Evolutionary conservation across 2,113 vertebrate genomes (phyloP).

Genomic region (Ranitomeya variabilis): DNA sequence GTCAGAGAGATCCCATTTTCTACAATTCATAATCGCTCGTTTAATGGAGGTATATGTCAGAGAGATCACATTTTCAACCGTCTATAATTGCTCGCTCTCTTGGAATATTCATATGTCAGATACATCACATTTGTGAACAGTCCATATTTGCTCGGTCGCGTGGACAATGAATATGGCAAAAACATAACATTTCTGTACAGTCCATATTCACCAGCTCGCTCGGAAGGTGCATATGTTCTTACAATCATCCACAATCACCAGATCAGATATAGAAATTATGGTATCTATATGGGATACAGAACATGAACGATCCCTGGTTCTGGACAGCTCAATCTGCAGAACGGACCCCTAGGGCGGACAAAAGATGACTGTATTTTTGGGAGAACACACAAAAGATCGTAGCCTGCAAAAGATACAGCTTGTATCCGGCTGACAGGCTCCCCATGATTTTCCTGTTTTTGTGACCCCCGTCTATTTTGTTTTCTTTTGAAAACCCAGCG

Average conservation of each 20-base stretch:
- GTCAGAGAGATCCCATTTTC: too few relatives aligned
- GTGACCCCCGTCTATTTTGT: conserved; percentile 38
- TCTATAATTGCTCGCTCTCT: too few relatives aligned
- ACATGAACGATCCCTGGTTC: neutral
- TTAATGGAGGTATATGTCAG: too few relatives aligned
- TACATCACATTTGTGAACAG: too few relatives aligned
- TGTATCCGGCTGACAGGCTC: conserved; percentile 31
- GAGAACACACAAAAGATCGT: neutral
- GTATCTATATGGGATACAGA: neutral
- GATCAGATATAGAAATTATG: neutral
- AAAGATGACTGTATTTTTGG: conserved; percentile 23
- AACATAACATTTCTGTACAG: conserved; percentile 19
- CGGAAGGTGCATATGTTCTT: neutral
- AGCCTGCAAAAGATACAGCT: conserved; percentile 34
- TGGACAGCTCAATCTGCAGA: neutral
- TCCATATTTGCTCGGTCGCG: too few relatives aligned
- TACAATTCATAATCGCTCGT: too few relatives aligned
- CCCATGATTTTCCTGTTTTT: conserved; percentile 49
- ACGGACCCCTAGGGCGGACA: neutral
- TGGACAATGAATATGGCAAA: neutral
- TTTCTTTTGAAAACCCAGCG: conserved; percentile 42
- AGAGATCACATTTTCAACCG: too few relatives aligned
- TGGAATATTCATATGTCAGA: too few relatives aligned
- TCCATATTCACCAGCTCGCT: neutral
- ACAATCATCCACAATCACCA: neutral